phyloP scores from a whole-genome alignment of 2,113 vertebrate genomes.

The Machaerirhynchus nigripectus region DNA sequence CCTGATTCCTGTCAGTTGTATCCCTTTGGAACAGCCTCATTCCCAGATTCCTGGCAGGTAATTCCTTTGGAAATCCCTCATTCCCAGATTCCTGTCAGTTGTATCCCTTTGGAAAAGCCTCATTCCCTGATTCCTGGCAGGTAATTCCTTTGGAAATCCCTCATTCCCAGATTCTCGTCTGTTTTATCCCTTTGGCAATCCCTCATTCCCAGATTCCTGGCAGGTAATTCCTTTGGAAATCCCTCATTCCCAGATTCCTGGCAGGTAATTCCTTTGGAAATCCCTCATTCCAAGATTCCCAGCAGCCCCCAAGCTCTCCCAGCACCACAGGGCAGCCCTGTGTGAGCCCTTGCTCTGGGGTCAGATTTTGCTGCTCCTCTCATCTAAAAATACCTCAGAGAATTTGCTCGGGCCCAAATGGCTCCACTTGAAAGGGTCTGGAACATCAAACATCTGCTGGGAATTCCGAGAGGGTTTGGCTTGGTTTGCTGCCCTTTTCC shows the following conservation, averaged over 20 bases:
- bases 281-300: neutral
- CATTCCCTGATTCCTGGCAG: neutral
- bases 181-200: neutral
- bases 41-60: neutral
- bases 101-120: fast-evolving
- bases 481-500: neutral
- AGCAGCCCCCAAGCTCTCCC: neutral
- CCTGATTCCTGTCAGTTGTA: neutral
- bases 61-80: neutral
- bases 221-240: neutral
- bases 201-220: neutral
- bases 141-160: neutral
- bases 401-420: neutral
- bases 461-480: neutral
- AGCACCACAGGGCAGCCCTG: constrained; percentile 16
- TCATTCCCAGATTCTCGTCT: neutral
- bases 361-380: constrained; percentile 31
- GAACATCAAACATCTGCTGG: neutral
- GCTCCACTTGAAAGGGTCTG: constrained; percentile 32
- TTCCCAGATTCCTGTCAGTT: neutral
- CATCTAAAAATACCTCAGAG: constrained; percentile 4
- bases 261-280: neutral
- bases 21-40: neutral
- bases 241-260: neutral
- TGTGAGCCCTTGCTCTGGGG: constrained; percentile 32